Evolutionary conservation across 1,140 invertebrate species (phyloP).

Genomic region (Macrocentrus cingulum): DNA sequence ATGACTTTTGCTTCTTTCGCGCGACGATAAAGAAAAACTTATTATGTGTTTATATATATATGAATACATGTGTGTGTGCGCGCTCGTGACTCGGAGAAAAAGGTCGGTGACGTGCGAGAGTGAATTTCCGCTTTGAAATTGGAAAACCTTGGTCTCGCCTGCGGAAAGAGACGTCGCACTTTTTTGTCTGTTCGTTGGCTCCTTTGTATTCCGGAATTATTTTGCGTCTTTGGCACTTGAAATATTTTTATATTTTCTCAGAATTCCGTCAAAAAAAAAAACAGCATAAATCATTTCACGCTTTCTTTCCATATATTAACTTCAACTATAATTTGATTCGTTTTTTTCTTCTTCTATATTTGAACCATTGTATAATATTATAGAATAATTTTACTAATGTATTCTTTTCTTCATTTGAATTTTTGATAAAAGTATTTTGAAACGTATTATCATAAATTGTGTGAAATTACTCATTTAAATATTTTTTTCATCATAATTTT

Average conservation of each 20-base stretch:
- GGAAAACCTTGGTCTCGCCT: slow-evolving; percentile 25
- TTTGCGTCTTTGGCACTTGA: slow-evolving; percentile 1
- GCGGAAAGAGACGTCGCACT: not conserved
- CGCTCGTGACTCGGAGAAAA: not conserved
- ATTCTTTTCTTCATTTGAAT: too few species aligned
- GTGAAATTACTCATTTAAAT: too few species aligned
- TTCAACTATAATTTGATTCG: too few species aligned
- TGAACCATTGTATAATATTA: too few species aligned
- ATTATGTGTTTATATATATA: not conserved
- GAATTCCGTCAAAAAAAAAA: too few species aligned
- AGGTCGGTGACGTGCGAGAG: slow-evolving; percentile 6
- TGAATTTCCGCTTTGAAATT: slow-evolving; percentile 30
- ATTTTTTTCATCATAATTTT: too few species aligned
- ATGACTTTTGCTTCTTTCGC: slow-evolving; percentile 46
- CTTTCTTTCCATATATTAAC: too few species aligned
- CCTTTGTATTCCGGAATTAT: slow-evolving; percentile 11
- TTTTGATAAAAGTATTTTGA: too few species aligned
- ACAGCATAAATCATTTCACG: too few species aligned
- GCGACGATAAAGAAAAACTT: slow-evolving; percentile 17
- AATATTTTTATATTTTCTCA: not conserved
- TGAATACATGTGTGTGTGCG: not conserved
- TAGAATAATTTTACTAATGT: too few species aligned
- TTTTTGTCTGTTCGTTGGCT: slow-evolving; percentile 19
- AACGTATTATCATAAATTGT: too few species aligned
- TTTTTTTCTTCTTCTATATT: too few species aligned